Percentiles rank a stretch among this genome's conserved stretches.
Conservation (phyloP, 92 coral and sea anemone genomes). For the Porites evermanni region DNA sequence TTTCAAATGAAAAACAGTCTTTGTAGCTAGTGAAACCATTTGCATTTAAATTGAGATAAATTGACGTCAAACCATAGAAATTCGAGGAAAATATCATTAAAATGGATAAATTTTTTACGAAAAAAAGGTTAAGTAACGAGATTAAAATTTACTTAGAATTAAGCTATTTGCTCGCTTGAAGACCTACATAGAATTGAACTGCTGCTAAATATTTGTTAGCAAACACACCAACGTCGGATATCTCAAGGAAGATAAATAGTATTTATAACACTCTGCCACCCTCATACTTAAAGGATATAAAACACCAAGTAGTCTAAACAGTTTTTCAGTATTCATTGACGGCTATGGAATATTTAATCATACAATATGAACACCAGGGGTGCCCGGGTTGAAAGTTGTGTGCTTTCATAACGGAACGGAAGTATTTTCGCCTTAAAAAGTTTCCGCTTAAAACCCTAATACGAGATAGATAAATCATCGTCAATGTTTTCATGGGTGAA, state of each 20-base stretch:
- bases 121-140: neutral
- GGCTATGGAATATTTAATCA: constrained; percentile 5
- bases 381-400: neutral
- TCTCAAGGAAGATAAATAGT: neutral
- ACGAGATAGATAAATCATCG: neutral
- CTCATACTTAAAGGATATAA: neutral
- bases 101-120: neutral
- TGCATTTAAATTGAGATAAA: neutral
- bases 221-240: neutral
- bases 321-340: neutral
- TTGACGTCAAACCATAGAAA: constrained; percentile 18
- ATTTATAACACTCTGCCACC: neutral
- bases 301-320: neutral
- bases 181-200: neutral
- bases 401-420: neutral
- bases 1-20: neutral
- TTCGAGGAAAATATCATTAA: neutral
- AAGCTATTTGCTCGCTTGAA: neutral
- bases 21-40: neutral
- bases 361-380: neutral
- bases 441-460: neutral
- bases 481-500: neutral
- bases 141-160: neutral
- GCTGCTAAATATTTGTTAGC: neutral
- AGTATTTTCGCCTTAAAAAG: neutral